These are phyloP conservation scores for Misgurnus anguillicaudatus DNA, from an alignment of 2,113 vertebrate species.

Conservation along the genomic window DNA sequence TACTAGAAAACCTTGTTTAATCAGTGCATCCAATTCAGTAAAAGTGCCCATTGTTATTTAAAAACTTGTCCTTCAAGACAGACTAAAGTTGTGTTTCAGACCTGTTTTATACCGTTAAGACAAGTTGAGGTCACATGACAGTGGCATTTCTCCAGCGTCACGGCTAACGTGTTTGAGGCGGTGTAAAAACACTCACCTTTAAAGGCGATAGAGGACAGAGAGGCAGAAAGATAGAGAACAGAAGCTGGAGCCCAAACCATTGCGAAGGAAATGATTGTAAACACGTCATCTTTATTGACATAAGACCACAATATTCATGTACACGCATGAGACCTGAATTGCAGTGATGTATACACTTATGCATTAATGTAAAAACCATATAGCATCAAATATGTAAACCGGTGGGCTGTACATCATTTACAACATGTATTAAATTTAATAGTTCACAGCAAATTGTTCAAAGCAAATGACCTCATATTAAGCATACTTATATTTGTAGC, in stretches of 20 bases:
- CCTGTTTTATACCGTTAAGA: constrained; percentile 3
- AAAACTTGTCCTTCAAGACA: not conserved
- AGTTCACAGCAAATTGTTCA: too few species aligned
- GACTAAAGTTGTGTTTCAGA: not conserved
- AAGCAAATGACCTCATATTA: too few species aligned
- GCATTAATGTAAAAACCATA: not conserved
- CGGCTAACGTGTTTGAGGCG: constrained; percentile 41
- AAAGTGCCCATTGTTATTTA: not conserved
- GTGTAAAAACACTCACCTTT: constrained; percentile 67
- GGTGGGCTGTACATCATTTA: constrained; percentile 5
- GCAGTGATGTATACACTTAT: constrained; percentile 1
- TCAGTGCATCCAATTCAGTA: constrained; percentile 3
- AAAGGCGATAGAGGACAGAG: constrained; percentile 68
- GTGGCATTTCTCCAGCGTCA: constrained; percentile 45
- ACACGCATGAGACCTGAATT: constrained; percentile 23
- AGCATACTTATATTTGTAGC: too few species aligned
- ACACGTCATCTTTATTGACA: constrained; percentile 62
- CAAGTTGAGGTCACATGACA: not conserved
- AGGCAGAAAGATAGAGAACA: constrained; percentile 66
- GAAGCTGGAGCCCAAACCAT: constrained; percentile 68
- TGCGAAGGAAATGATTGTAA: constrained; percentile 62
- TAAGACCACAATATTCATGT: constrained; percentile 43
- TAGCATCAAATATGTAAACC: too few species aligned
- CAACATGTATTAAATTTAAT: not conserved
- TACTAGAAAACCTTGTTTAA: constrained; percentile 7